Evolutionary conservation across 2,888 invertebrate genomes (phyloP), one percentile per base, ranked within the genome.

Genomic region (Stenodera caucasica): DNA sequence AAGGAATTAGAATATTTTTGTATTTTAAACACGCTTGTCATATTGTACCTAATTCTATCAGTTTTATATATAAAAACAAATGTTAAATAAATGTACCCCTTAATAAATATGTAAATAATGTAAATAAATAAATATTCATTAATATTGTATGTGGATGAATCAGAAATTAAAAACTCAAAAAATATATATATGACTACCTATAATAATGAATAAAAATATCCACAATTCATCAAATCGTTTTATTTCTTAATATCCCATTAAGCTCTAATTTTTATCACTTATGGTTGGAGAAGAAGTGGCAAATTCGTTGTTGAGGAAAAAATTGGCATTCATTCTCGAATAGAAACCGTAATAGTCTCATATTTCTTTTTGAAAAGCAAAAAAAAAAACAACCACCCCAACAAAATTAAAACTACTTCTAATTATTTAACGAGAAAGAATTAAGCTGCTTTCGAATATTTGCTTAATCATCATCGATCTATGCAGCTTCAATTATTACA

Each of bases 1-100:
- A 66, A 72, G 67, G 68, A 70, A 70, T 70, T 74, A 73, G 73
- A 69, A 70, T 74, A 75, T 74, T 75, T 73, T 75, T 75, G 65
- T 75, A 74, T 66, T 55, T 64, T 63, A 68, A 69, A 67, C 68
- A 73, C 69, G 73, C 74, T 73, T 68, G 65, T 70, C 68, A 69
- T 70, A 64, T 26, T 69, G 68, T 69, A 72, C 72, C 69, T 71
- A 53, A 63, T 64, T 68, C 69, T 68, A 70, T 70, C 69, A 70
- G 67, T 59, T 60, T 67, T 68, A 68, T 69, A 65, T 70, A 70
- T 65, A 49, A 69, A 67, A 67, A 50, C 45, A 63, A 63, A 67
- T 69, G 56, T 63, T 49, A 18, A 53, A 15, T 37, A 37, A 37
- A 58, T 68, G 66, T 72, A 64, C 62, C 63, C 65, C 60, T 57